Percentiles rank a stretch among this genome's conserved stretches.
These are phyloP conservation scores for Ceyx erithaca DNA, from an alignment of 2,797 vertebrate genomes.

Conservation along the genomic window DNA sequence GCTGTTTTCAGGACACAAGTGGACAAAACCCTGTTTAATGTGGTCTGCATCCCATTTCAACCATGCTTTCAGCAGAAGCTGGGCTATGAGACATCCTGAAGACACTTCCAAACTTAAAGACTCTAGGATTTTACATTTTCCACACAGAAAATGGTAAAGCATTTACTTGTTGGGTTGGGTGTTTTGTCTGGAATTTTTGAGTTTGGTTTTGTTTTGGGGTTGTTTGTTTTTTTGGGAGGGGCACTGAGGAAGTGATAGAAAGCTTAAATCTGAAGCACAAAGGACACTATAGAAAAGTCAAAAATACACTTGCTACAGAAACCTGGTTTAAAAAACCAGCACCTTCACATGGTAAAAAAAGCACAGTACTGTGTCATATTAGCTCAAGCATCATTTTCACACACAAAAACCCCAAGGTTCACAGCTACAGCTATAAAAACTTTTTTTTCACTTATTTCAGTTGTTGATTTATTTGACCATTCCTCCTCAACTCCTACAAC, in stretches of 20 bases:
- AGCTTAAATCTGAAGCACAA: neutral
- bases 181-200: too few species aligned
- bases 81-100: too few species aligned
- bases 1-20: too few species aligned
- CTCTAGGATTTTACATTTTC: too few species aligned
- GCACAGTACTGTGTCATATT: neutral
- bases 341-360: neutral
- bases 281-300: neutral
- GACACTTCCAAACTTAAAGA: too few species aligned
- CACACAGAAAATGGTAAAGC: too few species aligned
- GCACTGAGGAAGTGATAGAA: neutral
- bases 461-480: conserved; percentile 31
- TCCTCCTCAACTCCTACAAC: conserved; percentile 45
- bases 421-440: neutral
- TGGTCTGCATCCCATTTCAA: too few species aligned
- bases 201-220: too few species aligned
- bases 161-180: too few species aligned
- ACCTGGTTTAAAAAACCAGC: neutral
- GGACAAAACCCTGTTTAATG: too few species aligned
- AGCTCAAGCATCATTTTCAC: neutral
- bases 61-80: too few species aligned
- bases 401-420: neutral
- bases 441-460: neutral
- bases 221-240: too few species aligned
- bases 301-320: neutral